Evolutionary conservation across 30 jellyfish, hydroid and myxozoan species (phyloP).

Genomic region (Chironex yamaguchii): DNA sequence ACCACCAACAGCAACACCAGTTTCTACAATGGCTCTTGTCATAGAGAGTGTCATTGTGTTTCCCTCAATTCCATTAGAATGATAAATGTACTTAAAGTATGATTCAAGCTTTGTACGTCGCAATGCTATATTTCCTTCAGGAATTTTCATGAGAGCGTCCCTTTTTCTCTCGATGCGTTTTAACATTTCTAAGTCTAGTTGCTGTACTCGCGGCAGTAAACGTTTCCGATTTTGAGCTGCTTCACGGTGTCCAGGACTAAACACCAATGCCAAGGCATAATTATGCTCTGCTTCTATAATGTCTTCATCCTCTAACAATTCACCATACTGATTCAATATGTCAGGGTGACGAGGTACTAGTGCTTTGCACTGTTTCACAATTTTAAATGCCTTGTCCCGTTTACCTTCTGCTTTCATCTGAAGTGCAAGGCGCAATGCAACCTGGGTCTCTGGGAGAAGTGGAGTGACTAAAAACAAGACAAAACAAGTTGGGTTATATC

Average conservation of each 20-base stretch:
- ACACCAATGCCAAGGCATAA: constrained; percentile 88
- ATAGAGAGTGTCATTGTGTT: constrained; percentile 97
- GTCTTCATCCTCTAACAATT: constrained; percentile 82
- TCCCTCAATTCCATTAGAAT: constrained; percentile 96
- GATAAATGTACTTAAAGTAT: constrained; percentile 86
- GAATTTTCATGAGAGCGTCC: constrained; percentile 86
- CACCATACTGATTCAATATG: constrained; percentile 91
- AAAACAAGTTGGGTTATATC: too few relatives aligned
- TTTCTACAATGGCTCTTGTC: constrained; percentile 97
- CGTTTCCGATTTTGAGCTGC: constrained; percentile 81
- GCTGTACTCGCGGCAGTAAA: constrained; percentile 81
- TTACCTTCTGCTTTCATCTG: constrained; percentile 85
- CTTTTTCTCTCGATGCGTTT: constrained; percentile 86
- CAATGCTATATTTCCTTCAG: constrained; percentile 94
- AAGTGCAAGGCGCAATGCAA: constrained; percentile 71
- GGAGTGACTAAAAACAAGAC: constrained; percentile 47
- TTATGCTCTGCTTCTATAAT: constrained; percentile 95
- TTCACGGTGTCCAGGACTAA: constrained; percentile 82
- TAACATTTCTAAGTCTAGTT: constrained; percentile 84
- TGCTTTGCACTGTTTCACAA: constrained; percentile 85
- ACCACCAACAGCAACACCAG: constrained; percentile 97
- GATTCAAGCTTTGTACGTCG: constrained; percentile 93
- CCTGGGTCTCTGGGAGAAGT: constrained; percentile 72
- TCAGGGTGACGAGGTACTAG: constrained; percentile 94
- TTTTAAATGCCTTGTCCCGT: constrained; percentile 82